These are phyloP conservation scores for Probosciger aterrimus DNA, from an alignment of 2,113 vertebrate genomes.

Conservation along the genomic window DNA sequence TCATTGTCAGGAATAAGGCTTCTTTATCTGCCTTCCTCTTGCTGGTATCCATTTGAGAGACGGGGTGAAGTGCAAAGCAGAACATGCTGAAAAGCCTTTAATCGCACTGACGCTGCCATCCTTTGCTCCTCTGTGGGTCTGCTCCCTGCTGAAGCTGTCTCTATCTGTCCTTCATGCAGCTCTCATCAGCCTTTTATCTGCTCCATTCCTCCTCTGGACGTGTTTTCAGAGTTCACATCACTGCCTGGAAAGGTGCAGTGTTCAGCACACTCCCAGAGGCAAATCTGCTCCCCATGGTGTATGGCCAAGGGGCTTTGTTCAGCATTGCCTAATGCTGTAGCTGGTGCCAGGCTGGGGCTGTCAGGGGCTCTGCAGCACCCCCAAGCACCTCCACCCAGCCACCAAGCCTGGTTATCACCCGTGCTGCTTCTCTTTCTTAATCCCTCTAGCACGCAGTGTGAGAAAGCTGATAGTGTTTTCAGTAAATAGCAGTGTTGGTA, in stretches of 20 bases:
- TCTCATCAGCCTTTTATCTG: neutral
- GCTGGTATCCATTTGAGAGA: neutral
- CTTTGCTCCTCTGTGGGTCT: neutral
- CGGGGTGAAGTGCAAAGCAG: neutral
- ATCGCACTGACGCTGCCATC: accelerated
- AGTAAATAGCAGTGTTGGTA: neutral
- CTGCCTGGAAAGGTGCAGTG: neutral
- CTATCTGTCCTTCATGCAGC: neutral
- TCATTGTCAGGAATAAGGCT: neutral
- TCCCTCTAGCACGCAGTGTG: neutral
- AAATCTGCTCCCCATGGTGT: accelerated
- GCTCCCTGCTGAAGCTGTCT: neutral
- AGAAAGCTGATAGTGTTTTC: neutral
- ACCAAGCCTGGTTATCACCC: neutral
- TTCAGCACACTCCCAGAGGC: accelerated
- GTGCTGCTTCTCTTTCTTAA: neutral
- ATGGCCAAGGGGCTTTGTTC: accelerated
- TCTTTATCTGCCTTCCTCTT: neutral
- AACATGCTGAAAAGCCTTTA: neutral
- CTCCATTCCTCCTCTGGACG: neutral
- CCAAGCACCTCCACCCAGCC: neutral
- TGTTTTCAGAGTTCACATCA: neutral
- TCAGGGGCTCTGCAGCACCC: neutral
- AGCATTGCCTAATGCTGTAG: neutral
- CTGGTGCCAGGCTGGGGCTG: neutral